Evolutionary conservation across 2,797 vertebrate genomes (phyloP).

Genomic region (Poliocrania exsul): DNA sequence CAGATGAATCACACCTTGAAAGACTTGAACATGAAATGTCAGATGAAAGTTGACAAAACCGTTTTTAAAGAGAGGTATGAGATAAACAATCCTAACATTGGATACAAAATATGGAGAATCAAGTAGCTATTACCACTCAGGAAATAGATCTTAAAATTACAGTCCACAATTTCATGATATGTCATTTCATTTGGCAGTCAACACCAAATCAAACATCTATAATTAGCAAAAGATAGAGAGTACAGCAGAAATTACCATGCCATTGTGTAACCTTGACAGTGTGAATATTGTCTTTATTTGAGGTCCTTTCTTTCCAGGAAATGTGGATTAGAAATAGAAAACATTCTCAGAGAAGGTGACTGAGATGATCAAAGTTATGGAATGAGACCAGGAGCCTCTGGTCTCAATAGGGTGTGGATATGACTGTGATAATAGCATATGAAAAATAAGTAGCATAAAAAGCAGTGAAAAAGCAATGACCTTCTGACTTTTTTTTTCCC

Average conservation of each 20-base stretch:
- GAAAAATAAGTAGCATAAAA: neutral
- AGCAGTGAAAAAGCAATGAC: neutral
- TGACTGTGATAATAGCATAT: neutral
- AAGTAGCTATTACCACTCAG: neutral
- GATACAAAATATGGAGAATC: neutral
- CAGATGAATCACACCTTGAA: neutral
- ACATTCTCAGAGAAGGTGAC: neutral
- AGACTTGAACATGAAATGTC: neutral
- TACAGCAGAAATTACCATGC: neutral
- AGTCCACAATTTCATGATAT: neutral
- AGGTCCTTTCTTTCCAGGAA: neutral
- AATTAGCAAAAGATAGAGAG: neutral
- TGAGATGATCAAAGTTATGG: fast-evolving
- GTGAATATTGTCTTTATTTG: neutral
- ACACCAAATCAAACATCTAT: neutral
- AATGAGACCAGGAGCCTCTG: neutral
- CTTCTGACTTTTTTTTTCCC: neutral
- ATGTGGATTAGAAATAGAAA: neutral
- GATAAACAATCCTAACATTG: neutral
- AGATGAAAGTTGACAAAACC: neutral
- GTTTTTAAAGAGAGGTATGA: neutral
- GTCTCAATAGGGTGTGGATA: neutral
- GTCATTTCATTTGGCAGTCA: neutral
- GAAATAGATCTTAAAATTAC: neutral
- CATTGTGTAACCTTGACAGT: neutral